Conservation (phyloP, 2,888 invertebrate species). For the Scaptomyza tumidula region DNA sequence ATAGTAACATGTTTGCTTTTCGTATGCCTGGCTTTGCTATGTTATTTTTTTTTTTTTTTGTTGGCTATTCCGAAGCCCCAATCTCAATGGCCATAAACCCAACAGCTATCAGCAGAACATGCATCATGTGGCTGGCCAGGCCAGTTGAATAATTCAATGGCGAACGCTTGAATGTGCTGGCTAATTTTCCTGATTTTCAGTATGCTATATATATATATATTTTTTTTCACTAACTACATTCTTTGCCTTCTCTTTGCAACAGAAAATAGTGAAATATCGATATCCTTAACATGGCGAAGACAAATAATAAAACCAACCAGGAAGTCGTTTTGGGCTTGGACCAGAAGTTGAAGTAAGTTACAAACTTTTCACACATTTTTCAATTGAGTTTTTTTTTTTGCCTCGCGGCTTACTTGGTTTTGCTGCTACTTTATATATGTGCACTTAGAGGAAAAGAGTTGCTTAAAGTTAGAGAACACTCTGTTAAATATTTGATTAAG, state of each 20-base stretch:
- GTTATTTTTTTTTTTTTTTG: not conserved
- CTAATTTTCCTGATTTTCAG: constrained; percentile 55
- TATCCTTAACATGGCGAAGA: too few species aligned
- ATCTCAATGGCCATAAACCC: constrained; percentile 21
- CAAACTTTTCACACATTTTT: constrained; percentile 23
- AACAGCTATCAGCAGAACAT: constrained; percentile 42
- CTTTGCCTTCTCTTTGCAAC: not conserved
- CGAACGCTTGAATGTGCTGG: constrained; percentile 26
- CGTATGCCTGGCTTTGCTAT: not conserved
- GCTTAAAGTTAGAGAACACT: too few species aligned
- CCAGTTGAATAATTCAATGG: constrained; percentile 61
- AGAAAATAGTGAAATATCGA: not conserved
- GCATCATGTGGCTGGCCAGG: constrained; percentile 50
- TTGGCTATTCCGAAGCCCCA: constrained; percentile 3
- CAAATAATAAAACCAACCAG: not conserved
- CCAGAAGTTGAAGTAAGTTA: constrained; percentile 29
- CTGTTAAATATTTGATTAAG: too few species aligned
- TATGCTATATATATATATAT: constrained; percentile 1
- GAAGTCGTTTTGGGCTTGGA: constrained; percentile 20
- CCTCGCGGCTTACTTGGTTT: not conserved
- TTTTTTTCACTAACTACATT: constrained; percentile 23
- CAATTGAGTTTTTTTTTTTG: constrained; percentile 8
- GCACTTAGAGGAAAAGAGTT: not conserved
- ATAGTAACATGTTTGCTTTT: constrained; percentile 68
- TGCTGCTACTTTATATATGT: not conserved